Conservation (phyloP, 2,113 vertebrate species). For the Melanerpes aurifrons region DNA sequence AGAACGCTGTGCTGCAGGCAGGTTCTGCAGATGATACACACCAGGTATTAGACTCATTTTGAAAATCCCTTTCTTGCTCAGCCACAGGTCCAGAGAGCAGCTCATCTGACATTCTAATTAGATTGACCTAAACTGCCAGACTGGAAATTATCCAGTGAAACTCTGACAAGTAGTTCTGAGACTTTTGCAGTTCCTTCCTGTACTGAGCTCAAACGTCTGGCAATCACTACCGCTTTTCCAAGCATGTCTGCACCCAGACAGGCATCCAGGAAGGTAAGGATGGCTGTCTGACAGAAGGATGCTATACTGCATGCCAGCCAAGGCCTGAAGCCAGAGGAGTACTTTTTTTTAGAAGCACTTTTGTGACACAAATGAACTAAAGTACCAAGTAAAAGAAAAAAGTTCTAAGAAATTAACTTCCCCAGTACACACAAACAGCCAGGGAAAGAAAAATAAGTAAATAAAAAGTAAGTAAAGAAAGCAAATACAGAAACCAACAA, state of each 20-base stretch:
- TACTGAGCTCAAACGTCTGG: neutral
- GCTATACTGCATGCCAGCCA: slow-evolving; percentile 30
- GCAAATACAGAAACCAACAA: neutral
- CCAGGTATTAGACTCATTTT: neutral
- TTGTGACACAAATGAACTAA: neutral
- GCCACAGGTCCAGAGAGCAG: neutral
- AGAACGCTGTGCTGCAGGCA: neutral
- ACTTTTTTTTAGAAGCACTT: slow-evolving; percentile 4
- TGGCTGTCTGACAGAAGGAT: slow-evolving; percentile 51
- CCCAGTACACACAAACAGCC: neutral
- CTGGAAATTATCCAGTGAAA: neutral
- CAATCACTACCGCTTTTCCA: slow-evolving; percentile 12
- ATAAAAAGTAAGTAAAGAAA: neutral
- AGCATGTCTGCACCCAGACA: slow-evolving; percentile 39
- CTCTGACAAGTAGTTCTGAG: neutral
- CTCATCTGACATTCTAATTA: neutral
- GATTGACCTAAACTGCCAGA: neutral
- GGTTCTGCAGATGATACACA: neutral
- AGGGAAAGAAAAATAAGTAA: neutral
- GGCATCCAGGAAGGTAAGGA: slow-evolving; percentile 36
- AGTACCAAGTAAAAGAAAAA: neutral
- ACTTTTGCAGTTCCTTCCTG: neutral
- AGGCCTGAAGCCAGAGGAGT: slow-evolving; percentile 27
- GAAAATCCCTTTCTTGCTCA: neutral
- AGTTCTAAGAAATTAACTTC: neutral